These are phyloP conservation scores for Sinopyrophorus schimmeli DNA, from an alignment of 2,888 invertebrate genomes.

Conservation along the genomic window DNA sequence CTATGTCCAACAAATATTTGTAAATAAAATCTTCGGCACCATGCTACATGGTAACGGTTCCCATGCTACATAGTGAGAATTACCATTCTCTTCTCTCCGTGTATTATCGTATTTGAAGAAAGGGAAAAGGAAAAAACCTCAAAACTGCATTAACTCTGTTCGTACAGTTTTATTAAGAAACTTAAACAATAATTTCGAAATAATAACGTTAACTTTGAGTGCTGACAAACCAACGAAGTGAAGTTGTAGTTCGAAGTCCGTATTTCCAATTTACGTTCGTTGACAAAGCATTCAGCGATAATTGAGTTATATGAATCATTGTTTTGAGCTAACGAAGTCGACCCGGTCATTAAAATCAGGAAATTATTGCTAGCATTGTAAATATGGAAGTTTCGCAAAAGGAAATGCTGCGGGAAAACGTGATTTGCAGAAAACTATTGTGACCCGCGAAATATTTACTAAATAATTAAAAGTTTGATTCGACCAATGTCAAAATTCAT, in stretches of 20 bases:
- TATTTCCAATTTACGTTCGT: conserved; percentile 35
- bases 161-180: too few species aligned
- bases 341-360: conserved; percentile 44
- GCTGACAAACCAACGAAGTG: background rate
- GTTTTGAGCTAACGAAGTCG: conserved; percentile 44
- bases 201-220: background rate
- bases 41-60: too few species aligned
- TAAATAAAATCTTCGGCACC: too few species aligned
- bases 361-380: conserved; percentile 41
- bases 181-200: background rate
- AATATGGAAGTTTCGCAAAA: conserved; percentile 21
- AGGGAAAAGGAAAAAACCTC: too few species aligned
- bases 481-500: too few species aligned
- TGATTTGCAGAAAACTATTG: conserved; percentile 20
- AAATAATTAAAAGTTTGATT: too few species aligned
- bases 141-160: too few species aligned
- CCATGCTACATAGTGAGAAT: too few species aligned
- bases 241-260: conserved; percentile 4
- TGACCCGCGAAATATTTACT: conserved; percentile 21
- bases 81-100: too few species aligned
- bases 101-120: too few species aligned
- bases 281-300: conserved; percentile 38
- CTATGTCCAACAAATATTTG: too few species aligned
- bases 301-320: conserved; percentile 43
- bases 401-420: conserved; percentile 24